phyloP scores from a whole-genome alignment of 2,113 vertebrate genomes.

The Brachionichthys hirsutus region DNA sequence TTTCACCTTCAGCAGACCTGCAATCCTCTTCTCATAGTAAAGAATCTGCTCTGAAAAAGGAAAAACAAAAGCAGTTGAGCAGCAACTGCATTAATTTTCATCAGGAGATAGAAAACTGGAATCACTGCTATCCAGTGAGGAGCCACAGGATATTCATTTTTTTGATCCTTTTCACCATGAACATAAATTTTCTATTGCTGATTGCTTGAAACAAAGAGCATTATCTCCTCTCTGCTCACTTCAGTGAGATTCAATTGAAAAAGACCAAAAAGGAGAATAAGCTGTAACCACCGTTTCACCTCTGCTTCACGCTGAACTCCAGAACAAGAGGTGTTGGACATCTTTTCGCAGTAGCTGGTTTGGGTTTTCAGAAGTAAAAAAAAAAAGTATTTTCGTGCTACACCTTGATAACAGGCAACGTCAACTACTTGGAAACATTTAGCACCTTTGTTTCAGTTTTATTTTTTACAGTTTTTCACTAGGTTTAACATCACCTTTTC shows the following conservation, averaged over 20 bases:
- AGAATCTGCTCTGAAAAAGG: constrained; percentile 48
- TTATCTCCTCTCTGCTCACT: constrained; percentile 57
- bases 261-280: constrained; percentile 35
- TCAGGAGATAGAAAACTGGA: constrained; percentile 50
- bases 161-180: constrained; percentile 48
- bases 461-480: background rate
- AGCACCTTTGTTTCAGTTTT: background rate
- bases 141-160: constrained; percentile 58
- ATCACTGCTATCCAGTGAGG: constrained; percentile 41
- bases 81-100: constrained; percentile 63
- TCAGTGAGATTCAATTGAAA: constrained; percentile 37
- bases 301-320: constrained; percentile 8
- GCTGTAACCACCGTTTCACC: constrained; percentile 51
- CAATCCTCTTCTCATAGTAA: constrained; percentile 58
- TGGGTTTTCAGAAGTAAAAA: constrained; percentile 28
- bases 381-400: constrained; percentile 1
- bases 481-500: constrained; percentile 13
- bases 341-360: constrained; percentile 12
- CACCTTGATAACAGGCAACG: background rate
- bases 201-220: constrained; percentile 49
- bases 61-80: constrained; percentile 49
- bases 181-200: constrained; percentile 46
- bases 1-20: constrained; percentile 76
- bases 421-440: constrained; percentile 5
- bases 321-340: constrained; percentile 8